Evolutionary conservation across 2,888 invertebrate species (phyloP).

Genomic region (Mesorhabditis sp.): DNA sequence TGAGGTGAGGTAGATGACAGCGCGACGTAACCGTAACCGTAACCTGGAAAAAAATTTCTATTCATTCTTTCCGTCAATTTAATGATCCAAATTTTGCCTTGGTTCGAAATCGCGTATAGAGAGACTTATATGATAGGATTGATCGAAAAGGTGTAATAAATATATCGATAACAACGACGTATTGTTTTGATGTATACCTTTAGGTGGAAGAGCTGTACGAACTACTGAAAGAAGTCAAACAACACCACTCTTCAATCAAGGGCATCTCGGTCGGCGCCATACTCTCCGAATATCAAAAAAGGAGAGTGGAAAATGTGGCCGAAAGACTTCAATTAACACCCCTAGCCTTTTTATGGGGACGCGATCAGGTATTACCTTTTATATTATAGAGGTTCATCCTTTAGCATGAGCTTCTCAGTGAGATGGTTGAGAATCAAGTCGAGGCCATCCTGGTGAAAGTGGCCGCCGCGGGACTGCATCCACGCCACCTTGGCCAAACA

Average conservation of each 20-base stretch:
- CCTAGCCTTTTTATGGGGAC: conserved; percentile 89
- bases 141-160: background rate
- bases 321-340: conserved; percentile 80
- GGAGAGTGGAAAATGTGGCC: conserved; percentile 75
- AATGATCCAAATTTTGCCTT: background rate
- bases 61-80: no score
- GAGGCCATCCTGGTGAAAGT: conserved; percentile 93
- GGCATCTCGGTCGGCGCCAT: conserved; percentile 94
- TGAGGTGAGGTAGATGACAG: background rate
- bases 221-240: conserved; percentile 75
- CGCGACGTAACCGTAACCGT: no score
- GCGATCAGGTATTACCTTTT: conserved; percentile 71
- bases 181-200: background rate
- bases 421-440: conserved; percentile 90
- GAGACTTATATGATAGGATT: background rate
- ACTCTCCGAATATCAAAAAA: conserved; percentile 93
- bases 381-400: background rate
- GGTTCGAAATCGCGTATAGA: background rate
- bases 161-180: no score
- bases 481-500: conserved; percentile 63
- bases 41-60: no score
- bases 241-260: conserved; percentile 57
- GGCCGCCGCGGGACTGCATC: conserved; percentile 80
- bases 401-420: conserved; percentile 77
- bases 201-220: conserved; percentile 91